These are phyloP conservation scores for Listrodromus nycthemerus DNA, from an alignment of 2,888 invertebrate genomes.

Conservation along the genomic window DNA sequence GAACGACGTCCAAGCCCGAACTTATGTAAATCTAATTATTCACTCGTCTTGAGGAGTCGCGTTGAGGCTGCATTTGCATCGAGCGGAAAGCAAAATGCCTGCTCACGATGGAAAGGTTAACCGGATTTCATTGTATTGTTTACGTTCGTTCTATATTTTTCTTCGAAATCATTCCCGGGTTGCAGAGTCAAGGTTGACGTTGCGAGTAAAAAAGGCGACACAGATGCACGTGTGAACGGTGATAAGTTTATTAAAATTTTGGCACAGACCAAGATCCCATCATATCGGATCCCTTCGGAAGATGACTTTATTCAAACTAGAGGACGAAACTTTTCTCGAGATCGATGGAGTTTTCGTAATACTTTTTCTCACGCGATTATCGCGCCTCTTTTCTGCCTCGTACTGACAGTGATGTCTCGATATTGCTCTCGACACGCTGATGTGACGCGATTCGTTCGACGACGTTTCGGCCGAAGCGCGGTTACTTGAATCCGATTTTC, in stretches of 20 bases:
- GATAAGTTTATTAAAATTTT: slow-evolving; percentile 3
- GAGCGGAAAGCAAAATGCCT: slow-evolving; percentile 27
- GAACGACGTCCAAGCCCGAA: not conserved
- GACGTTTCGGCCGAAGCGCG: slow-evolving; percentile 75
- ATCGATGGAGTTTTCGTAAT: slow-evolving; percentile 41
- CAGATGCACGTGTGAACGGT: not conserved
- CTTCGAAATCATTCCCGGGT: slow-evolving; percentile 8
- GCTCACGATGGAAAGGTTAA: slow-evolving; percentile 26
- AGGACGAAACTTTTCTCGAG: slow-evolving; percentile 54
- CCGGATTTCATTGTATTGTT: not conserved
- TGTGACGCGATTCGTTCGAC: slow-evolving; percentile 70
- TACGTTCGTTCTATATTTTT: slow-evolving; percentile 1
- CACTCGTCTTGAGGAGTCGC: not conserved
- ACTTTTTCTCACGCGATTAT: slow-evolving; percentile 45
- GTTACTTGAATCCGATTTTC: slow-evolving; percentile 79
- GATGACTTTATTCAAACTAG: slow-evolving; percentile 49
- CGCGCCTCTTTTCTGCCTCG: slow-evolving; percentile 35
- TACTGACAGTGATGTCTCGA: slow-evolving; percentile 56
- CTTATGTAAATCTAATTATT: not conserved
- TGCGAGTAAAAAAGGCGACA: not conserved
- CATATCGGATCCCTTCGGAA: slow-evolving; percentile 17
- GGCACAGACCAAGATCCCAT: not conserved
- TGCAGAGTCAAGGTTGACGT: slow-evolving; percentile 38
- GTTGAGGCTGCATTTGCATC: slow-evolving; percentile 19
- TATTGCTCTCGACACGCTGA: slow-evolving; percentile 41